Evolutionary conservation across 2,113 vertebrate species (phyloP).

Genomic region (Leptobrachium ailaonicum): DNA sequence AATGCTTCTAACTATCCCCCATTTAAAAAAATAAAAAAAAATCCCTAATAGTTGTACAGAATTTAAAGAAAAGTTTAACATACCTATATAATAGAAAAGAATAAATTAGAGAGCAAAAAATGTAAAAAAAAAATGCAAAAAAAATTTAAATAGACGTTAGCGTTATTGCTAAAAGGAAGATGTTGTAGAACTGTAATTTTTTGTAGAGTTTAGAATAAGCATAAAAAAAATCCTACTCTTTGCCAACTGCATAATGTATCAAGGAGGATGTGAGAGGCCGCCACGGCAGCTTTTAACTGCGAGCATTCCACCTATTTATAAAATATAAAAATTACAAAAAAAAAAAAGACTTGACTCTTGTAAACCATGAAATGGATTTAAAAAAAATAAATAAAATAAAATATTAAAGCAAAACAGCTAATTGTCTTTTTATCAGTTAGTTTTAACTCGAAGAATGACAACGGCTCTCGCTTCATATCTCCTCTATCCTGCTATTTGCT

Average conservation of each 20-base stretch:
- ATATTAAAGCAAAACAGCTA: constrained; percentile 50
- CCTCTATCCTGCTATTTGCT: constrained; percentile 68
- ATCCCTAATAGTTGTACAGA: constrained; percentile 86
- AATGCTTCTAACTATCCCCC: constrained; percentile 82
- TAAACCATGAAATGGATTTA: constrained; percentile 59
- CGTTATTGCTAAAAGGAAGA: constrained; percentile 87
- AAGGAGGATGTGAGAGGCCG: constrained; percentile 74
- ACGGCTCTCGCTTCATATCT: constrained; percentile 66
- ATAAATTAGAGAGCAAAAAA: constrained; percentile 78
- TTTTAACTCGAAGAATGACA: constrained; percentile 63
- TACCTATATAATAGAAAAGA: constrained; percentile 89
- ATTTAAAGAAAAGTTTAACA: constrained; percentile 88
- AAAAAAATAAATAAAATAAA: not conserved
- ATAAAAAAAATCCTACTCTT: constrained; percentile 88
- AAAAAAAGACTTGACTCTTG: constrained; percentile 54
- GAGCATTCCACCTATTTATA: constrained; percentile 77
- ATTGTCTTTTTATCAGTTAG: constrained; percentile 58
- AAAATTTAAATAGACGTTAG: constrained; percentile 85
- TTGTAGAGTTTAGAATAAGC: constrained; percentile 96
- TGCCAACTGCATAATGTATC: constrained; percentile 65
- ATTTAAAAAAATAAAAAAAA: constrained; percentile 59
- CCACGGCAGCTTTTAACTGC: constrained; percentile 85
- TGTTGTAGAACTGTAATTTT: constrained; percentile 94
- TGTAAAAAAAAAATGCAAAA: constrained; percentile 71
- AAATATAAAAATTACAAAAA: constrained; percentile 14